Conservation (phyloP, 2,797 vertebrate species). For the Rhyacichthys aspro region DNA sequence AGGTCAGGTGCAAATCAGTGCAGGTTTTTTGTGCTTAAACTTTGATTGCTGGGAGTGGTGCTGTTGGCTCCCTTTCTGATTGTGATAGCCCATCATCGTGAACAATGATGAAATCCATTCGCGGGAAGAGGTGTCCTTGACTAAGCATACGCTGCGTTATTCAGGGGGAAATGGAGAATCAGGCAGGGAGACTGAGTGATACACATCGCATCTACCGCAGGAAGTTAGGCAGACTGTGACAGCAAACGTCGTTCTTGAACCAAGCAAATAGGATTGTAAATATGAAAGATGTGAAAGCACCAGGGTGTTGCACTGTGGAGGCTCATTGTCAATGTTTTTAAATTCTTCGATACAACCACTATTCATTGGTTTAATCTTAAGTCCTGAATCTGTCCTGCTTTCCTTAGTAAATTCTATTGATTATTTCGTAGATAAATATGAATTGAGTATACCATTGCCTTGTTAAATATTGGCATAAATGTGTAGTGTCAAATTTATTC, state of each 20-base stretch:
- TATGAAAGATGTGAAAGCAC: background rate
- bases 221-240: slow-evolving; percentile 14
- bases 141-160: slow-evolving; percentile 37
- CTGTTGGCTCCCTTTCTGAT: slow-evolving; percentile 28
- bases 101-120: slow-evolving; percentile 55
- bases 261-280: background rate
- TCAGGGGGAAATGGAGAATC: slow-evolving; percentile 42
- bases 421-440: too few relatives aligned
- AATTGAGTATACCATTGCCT: too few relatives aligned
- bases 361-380: background rate
- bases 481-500: too few relatives aligned
- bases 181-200: slow-evolving; percentile 35
- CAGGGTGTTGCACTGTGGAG: background rate
- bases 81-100: slow-evolving; percentile 51
- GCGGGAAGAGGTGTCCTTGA: slow-evolving; percentile 43
- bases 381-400: background rate
- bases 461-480: too few relatives aligned
- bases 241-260: background rate
- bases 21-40: slow-evolving; percentile 46
- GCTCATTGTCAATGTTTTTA: background rate
- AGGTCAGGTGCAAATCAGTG: slow-evolving; percentile 72
- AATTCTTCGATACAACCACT: background rate
- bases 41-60: slow-evolving; percentile 48
- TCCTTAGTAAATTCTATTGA: too few relatives aligned
- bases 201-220: slow-evolving; percentile 38